Evolutionary conservation across 2,888 invertebrate genomes (phyloP).

Genomic region (Beris morrisii): DNA sequence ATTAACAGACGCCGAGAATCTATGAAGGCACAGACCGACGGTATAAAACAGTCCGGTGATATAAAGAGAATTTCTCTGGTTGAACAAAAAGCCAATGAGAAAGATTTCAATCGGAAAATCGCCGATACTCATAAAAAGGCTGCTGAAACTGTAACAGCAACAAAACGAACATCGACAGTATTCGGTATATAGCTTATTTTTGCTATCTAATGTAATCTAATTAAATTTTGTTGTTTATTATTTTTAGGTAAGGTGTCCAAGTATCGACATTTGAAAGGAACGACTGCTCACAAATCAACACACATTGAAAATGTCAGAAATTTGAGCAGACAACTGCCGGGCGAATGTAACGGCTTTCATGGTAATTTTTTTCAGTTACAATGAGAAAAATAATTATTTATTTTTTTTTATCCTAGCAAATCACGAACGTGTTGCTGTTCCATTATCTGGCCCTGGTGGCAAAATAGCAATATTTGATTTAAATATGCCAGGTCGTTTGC

Average conservation of each 20-base stretch:
- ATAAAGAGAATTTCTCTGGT: conserved; percentile 52
- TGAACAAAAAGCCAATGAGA: conserved; percentile 46
- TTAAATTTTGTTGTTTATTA: too few relatives aligned
- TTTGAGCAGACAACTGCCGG: conserved; percentile 86
- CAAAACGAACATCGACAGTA: conserved; percentile 83
- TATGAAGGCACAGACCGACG: conserved; percentile 58
- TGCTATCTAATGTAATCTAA: background rate
- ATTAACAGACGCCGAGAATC: conserved; percentile 67
- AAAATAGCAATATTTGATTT: conserved; percentile 85
- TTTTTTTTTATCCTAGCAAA: conserved; percentile 65
- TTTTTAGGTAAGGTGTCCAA: conserved; percentile 78
- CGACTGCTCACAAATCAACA: conserved; percentile 84
- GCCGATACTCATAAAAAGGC: conserved; percentile 32
- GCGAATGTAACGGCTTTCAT: conserved; percentile 92
- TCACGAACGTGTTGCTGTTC: conserved; percentile 83
- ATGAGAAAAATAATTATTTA: background rate
- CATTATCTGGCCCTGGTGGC: conserved; percentile 87
- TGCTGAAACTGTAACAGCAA: conserved; percentile 58
- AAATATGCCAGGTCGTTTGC: conserved; percentile 72
- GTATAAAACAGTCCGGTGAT: conserved; percentile 42
- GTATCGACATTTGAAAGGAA: conserved; percentile 90
- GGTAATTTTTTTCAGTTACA: conserved; percentile 57
- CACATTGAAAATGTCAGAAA: conserved; percentile 92
- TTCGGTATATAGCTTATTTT: conserved; percentile 60
- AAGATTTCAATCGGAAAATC: conserved; percentile 27